Evolutionary conservation across 1,140 invertebrate genomes (phyloP).

Genomic region (Penaeus japonicus): DNA sequence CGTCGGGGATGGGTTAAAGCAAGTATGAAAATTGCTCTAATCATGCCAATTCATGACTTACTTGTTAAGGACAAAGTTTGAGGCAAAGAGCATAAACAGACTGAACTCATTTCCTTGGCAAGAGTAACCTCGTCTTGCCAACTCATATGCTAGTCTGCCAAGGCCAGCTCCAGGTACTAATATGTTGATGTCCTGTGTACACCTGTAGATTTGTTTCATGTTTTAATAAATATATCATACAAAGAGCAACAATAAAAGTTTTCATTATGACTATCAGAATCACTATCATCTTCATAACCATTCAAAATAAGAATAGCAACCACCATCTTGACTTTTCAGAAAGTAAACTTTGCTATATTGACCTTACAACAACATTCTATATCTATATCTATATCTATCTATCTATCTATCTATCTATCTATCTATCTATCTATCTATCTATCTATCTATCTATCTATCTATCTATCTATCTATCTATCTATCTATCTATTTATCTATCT

Average conservation of each 20-base stretch:
- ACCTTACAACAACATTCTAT: too few relatives aligned
- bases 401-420: too few relatives aligned
- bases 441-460: too few relatives aligned
- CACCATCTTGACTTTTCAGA: too few relatives aligned
- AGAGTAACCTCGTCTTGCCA: slow-evolving; percentile 85
- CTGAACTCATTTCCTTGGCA: slow-evolving; percentile 99
- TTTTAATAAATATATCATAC: background rate
- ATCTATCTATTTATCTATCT: too few relatives aligned
- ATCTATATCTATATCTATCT: too few relatives aligned
- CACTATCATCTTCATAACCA: background rate
- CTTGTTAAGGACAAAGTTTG: slow-evolving; percentile 94
- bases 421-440: too few relatives aligned
- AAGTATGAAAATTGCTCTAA: background rate
- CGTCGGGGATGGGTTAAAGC: background rate
- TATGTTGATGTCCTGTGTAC: slow-evolving; percentile 72
- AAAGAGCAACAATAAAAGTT: background rate
- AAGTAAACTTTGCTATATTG: too few relatives aligned
- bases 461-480: too few relatives aligned
- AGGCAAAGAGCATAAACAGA: slow-evolving; percentile 95
- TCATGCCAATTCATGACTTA: too few relatives aligned
- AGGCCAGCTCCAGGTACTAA: slow-evolving; percentile 95
- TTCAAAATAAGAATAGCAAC: background rate
- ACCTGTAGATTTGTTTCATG: background rate
- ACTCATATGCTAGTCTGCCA: slow-evolving; percentile 91
- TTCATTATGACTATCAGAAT: background rate